Percentiles rank a stretch among this genome's conserved stretches.
Evolutionary conservation across 64 coral and sea anemone species (phyloP).

Genomic region (Porites australiensis): DNA sequence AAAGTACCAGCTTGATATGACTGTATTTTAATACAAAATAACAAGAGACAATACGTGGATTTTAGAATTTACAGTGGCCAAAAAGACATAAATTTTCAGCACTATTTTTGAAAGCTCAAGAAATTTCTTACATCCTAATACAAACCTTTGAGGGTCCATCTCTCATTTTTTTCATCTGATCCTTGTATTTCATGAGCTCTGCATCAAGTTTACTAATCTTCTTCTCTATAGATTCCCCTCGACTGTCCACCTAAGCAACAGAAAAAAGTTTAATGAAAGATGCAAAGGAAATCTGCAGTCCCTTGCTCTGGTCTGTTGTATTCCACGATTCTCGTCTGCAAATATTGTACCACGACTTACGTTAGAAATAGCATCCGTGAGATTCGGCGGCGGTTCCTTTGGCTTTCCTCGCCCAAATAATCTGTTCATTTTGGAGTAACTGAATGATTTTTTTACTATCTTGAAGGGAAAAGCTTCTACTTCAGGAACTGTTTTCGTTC

Average conservation of each 20-base stretch:
- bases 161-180: constrained; percentile 99
- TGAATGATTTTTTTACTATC: background rate
- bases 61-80: too few relatives aligned
- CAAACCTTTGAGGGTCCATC: constrained; percentile 98
- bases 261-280: background rate
- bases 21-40: too few relatives aligned
- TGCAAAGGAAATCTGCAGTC: background rate
- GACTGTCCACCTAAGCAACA: constrained; percentile 89
- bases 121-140: background rate
- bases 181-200: constrained; percentile 96
- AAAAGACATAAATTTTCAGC: too few relatives aligned
- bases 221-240: constrained; percentile 98
- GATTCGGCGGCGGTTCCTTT: constrained; percentile 95
- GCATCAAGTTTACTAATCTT: constrained; percentile 94
- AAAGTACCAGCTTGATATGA: too few relatives aligned
- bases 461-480: background rate
- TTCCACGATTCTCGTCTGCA: too few relatives aligned
- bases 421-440: constrained; percentile 92
- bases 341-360: constrained; percentile 54
- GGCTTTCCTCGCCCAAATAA: constrained; percentile 94
- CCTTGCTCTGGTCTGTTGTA: too few relatives aligned
- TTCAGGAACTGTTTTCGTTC: background rate
- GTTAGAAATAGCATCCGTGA: constrained; percentile 94
- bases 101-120: background rate
- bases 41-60: too few relatives aligned